These are phyloP conservation scores for Bradypodion pumilum DNA, from an alignment of 2,797 vertebrate genomes.

Conservation along the genomic window DNA sequence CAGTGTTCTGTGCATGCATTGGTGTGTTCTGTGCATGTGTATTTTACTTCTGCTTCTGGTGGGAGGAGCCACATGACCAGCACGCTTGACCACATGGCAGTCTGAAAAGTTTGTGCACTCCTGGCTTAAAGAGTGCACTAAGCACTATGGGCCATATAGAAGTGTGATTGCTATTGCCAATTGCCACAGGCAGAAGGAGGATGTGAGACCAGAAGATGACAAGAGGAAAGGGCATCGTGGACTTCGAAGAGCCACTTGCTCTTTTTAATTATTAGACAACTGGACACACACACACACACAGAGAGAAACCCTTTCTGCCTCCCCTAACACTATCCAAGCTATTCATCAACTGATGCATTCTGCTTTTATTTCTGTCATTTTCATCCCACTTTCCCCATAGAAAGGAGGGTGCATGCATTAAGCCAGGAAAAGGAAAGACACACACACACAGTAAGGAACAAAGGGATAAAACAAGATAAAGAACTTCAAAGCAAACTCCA, in stretches of 20 bases:
- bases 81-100: no score
- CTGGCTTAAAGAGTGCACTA: no score
- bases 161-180: no score
- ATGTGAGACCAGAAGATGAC: neutral
- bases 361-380: neutral
- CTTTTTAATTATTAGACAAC: neutral
- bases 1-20: no score
- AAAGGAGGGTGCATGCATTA: neutral
- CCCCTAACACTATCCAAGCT: no score
- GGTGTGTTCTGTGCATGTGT: no score
- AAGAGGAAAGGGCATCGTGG: neutral
- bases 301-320: neutral
- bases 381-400: neutral
- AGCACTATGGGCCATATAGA: no score
- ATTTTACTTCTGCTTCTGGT: no score
- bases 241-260: neutral
- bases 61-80: no score
- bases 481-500: slow-evolving; percentile 18
- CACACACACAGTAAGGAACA: no score
- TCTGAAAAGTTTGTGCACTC: no score
- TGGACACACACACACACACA: neutral
- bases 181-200: neutral
- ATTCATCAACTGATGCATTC: no score
- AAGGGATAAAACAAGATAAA: slow-evolving; percentile 14
- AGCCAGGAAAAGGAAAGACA: neutral